Conservation (phyloP, 2,888 invertebrate genomes). For the Drosophila putrida region DNA sequence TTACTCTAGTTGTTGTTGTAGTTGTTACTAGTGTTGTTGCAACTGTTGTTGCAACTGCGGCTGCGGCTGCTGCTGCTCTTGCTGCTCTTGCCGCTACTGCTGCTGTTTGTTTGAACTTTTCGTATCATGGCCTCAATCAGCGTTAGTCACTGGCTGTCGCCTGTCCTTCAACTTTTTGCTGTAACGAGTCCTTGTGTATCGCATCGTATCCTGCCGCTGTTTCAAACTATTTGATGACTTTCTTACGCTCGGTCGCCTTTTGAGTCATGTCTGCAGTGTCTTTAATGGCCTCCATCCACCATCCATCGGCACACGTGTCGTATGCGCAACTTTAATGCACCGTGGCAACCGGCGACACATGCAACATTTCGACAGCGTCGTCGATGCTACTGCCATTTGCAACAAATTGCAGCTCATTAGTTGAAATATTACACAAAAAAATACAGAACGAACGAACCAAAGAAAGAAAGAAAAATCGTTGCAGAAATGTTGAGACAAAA, state of each 20-base stretch:
- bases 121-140: conserved; percentile 76
- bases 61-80: conserved; percentile 10
- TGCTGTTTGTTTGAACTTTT: conserved; percentile 64
- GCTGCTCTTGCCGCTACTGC: conserved; percentile 10
- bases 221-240: conserved; percentile 73
- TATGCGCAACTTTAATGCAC: conserved; percentile 55
- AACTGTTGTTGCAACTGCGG: conserved; percentile 19
- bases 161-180: conserved; percentile 58
- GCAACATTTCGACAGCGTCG: conserved; percentile 42
- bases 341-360: conserved; percentile 54
- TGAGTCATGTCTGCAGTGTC: conserved; percentile 50
- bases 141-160: conserved; percentile 61
- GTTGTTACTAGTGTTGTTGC: neutral
- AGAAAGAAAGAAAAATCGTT: conserved; percentile 11
- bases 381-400: conserved; percentile 62
- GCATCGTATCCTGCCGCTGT: conserved; percentile 39
- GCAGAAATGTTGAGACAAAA: conserved; percentile 57
- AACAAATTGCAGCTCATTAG: conserved; percentile 79
- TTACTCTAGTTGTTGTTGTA: conserved; percentile 24
- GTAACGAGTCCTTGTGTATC: conserved; percentile 50
- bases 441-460: neutral
- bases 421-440: conserved; percentile 46
- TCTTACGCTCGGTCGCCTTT: conserved; percentile 65
- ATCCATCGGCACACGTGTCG: conserved; percentile 41
- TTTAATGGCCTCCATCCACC: conserved; percentile 29